Percentiles rank a stretch among this genome's conserved stretches.
Conservation (phyloP, 2,113 vertebrate species). For the Oryzias celebensis region DNA sequence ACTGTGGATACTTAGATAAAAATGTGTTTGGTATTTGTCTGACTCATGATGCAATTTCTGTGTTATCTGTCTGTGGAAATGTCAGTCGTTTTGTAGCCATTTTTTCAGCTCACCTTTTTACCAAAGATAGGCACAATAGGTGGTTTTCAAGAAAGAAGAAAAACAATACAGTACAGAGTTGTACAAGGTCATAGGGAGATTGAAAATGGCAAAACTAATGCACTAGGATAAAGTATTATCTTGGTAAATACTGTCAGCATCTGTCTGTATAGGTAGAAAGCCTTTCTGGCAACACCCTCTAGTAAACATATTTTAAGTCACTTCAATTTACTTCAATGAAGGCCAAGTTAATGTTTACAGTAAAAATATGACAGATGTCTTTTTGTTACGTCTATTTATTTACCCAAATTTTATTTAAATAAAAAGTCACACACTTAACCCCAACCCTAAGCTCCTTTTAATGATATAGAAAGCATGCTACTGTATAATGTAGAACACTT, state of each 20-base stretch:
- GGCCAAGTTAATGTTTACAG: no score
- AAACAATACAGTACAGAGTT: conserved; percentile 17
- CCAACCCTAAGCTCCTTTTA: no score
- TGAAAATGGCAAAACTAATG: conserved; percentile 7
- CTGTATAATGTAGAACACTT: no score
- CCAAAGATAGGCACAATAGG: conserved; percentile 20
- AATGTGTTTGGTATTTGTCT: conserved; percentile 55
- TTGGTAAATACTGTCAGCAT: neutral
- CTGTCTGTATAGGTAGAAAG: neutral
- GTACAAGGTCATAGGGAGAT: conserved; percentile 5
- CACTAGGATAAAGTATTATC: conserved; percentile 17
- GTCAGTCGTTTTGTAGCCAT: conserved; percentile 61
- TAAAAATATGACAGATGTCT: no score
- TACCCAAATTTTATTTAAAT: no score
- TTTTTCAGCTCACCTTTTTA: conserved; percentile 46
- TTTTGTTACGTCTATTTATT: no score
- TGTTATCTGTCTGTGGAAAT: conserved; percentile 78
- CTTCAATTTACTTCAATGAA: neutral
- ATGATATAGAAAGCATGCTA: no score
- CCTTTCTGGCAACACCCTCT: neutral
- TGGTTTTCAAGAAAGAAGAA: conserved; percentile 25
- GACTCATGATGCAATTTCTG: conserved; percentile 55
- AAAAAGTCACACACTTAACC: no score
- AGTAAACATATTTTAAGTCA: neutral
- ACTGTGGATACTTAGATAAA: conserved; percentile 61